Evolutionary conservation across 2,888 invertebrate species (phyloP).

Genomic region (Diarsia rubi): DNA sequence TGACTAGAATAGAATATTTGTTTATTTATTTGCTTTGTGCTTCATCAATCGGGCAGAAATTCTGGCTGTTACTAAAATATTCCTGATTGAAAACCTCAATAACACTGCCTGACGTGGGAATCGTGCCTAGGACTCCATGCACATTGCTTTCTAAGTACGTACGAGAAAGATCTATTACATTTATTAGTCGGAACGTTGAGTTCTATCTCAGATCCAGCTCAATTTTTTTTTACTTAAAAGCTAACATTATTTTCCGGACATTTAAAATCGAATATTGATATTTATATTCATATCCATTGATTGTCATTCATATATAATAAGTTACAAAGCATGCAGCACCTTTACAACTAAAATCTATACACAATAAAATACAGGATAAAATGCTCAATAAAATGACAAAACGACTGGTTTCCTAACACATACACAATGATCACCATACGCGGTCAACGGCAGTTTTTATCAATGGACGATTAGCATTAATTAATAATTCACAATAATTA

Average conservation of each 20-base stretch:
- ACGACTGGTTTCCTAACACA: constrained; percentile 42
- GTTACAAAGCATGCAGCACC: constrained; percentile 13
- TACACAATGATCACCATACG: constrained; percentile 19
- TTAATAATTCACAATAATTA: constrained; percentile 46
- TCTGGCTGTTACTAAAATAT: too few species aligned
- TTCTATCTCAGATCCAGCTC: background rate
- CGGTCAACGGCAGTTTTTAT: constrained; percentile 31
- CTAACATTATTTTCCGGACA: background rate
- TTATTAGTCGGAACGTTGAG: background rate
- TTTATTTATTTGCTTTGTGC: too few species aligned
- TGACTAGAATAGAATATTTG: too few species aligned
- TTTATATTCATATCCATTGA: too few species aligned
- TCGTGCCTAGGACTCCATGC: too few species aligned
- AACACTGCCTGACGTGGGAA: too few species aligned
- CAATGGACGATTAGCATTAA: constrained; percentile 47
- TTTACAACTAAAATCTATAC: background rate
- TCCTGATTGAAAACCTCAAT: too few species aligned
- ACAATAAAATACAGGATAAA: constrained; percentile 16
- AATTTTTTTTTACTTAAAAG: background rate
- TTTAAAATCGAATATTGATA: background rate
- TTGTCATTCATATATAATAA: background rate
- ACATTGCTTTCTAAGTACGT: background rate
- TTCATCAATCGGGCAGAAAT: too few species aligned
- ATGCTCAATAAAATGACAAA: background rate
- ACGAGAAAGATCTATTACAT: background rate